Evolutionary conservation across 2,113 vertebrate species (phyloP).

Genomic region (Raja brachyura): DNA sequence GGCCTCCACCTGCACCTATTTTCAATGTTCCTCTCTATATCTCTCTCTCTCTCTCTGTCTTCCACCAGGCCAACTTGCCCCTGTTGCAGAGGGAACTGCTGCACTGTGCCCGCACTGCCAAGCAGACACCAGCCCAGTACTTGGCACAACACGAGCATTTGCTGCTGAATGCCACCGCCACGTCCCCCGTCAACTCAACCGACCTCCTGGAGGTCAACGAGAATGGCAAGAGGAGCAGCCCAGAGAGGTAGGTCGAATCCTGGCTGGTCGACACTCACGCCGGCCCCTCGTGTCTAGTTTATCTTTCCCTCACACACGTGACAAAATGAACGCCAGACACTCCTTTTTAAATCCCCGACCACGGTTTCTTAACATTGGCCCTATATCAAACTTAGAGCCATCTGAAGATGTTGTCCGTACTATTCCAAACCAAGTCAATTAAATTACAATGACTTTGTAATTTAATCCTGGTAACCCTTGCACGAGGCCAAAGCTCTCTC

Average conservation of each 20-base stretch:
- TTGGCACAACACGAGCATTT: constrained; percentile 94
- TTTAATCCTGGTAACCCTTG: no score
- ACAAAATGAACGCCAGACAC: no score
- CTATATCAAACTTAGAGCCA: no score
- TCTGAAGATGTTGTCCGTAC: no score
- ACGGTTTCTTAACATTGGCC: no score
- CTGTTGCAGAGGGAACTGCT: constrained; percentile 91
- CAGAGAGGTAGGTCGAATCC: constrained; percentile 66
- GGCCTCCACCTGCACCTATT: no score
- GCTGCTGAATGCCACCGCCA: constrained; percentile 81
- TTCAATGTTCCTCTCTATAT: no score
- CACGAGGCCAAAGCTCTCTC: neutral
- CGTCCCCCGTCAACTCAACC: constrained; percentile 80
- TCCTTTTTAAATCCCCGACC: no score
- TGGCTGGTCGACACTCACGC: neutral
- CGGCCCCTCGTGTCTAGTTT: no score
- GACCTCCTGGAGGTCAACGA: constrained; percentile 87
- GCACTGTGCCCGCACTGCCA: constrained; percentile 91
- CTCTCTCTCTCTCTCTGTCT: constrained; percentile 36
- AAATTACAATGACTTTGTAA: no score
- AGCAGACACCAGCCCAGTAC: constrained; percentile 96
- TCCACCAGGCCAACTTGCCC: constrained; percentile 83
- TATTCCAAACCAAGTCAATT: no score
- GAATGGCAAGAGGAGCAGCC: constrained; percentile 80
- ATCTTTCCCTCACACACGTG: neutral